phyloP scores from a whole-genome alignment of 2,113 vertebrate species.

The Myotis brandtii region DNA sequence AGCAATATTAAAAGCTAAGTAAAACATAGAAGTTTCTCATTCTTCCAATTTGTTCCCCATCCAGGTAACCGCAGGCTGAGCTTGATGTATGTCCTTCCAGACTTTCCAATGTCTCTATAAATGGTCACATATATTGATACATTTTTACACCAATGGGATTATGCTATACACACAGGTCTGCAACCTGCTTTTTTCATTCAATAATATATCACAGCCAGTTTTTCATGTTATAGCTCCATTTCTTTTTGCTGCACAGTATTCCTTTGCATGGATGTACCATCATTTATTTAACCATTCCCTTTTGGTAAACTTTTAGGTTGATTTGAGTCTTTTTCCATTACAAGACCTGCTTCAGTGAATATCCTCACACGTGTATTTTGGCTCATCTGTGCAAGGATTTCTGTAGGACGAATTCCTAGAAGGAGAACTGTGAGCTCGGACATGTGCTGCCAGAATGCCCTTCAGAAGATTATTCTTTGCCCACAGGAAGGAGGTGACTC shows the following conservation, averaged over 20 bases:
- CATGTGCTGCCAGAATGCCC: not conserved
- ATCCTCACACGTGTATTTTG: accelerated
- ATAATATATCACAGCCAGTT: not conserved
- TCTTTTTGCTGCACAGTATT: not conserved
- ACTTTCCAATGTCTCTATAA: not conserved
- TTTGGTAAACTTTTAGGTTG: not conserved
- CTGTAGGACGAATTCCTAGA: not conserved
- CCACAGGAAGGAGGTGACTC: accelerated
- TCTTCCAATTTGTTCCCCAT: not conserved
- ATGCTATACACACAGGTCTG: not conserved
- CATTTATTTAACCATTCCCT: not conserved
- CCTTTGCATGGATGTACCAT: not conserved
- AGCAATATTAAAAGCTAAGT: not conserved
- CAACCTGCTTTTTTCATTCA: not conserved
- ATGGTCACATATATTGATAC: not conserved
- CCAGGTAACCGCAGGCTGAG: not conserved
- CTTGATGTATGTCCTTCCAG: not conserved
- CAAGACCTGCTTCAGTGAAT: accelerated
- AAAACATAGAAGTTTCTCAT: not conserved
- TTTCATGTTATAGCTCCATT: not conserved
- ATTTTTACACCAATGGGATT: slow-evolving; percentile 23
- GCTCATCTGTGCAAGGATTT: accelerated
- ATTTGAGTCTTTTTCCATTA: not conserved
- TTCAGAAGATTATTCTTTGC: not conserved
- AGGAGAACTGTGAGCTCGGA: not conserved